Conservation (phyloP, 2,113 vertebrate species). For the Ictidomys tridecemlineatus region DNA sequence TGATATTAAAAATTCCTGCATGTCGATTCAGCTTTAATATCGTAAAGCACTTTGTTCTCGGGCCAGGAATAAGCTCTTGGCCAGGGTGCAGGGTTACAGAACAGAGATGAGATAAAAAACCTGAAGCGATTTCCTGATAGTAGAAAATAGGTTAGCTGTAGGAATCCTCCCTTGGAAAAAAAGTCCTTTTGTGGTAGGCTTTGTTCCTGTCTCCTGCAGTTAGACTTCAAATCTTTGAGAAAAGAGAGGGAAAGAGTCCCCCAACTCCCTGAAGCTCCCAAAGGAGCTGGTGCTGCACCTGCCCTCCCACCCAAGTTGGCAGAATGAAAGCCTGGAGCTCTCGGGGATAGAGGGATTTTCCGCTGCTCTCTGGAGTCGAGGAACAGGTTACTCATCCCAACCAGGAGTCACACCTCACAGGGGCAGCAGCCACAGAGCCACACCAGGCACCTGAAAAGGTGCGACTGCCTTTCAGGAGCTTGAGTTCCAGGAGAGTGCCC, state of each 20-base stretch:
- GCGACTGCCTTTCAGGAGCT: fast-evolving
- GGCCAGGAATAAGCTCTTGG: neutral
- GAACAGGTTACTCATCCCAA: fast-evolving
- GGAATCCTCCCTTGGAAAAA: neutral
- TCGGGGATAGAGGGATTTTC: neutral
- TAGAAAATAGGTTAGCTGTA: fast-evolving
- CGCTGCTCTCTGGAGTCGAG: fast-evolving
- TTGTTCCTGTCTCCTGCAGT: fast-evolving
- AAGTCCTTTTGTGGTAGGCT: neutral
- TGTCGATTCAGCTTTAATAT: neutral
- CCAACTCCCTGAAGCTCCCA: neutral
- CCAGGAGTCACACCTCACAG: neutral
- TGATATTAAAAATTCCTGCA: fast-evolving
- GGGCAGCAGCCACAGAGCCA: neutral
- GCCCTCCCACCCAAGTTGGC: fast-evolving
- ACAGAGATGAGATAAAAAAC: neutral
- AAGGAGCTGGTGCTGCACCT: fast-evolving
- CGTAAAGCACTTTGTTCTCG: neutral
- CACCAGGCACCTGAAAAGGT: fast-evolving
- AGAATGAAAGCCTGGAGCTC: neutral
- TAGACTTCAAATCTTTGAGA: neutral
- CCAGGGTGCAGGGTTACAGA: neutral
- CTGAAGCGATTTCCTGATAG: neutral
- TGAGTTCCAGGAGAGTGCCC: fast-evolving
- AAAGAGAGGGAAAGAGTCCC: neutral